Evolutionary conservation across 2,888 invertebrate species (phyloP), one percentile per base, ranked within the genome.

Genomic region (Steinernema carpocapsae): DNA sequence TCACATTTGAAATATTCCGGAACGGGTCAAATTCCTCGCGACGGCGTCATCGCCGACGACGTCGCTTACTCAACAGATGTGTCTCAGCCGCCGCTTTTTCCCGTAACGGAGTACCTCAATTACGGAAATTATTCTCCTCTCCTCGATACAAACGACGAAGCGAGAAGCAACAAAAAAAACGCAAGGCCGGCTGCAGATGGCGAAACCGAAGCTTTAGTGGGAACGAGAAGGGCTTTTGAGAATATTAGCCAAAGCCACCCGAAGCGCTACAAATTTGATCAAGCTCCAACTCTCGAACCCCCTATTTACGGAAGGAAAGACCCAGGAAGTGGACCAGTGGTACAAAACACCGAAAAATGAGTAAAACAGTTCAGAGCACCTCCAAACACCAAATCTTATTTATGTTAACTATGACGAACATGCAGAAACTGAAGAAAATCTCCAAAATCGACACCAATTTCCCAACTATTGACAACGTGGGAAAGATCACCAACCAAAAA

Each of bases 181-280:
- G 19, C 48, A 14, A 1, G 22, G 64, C 14, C 17, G 4, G 64
- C 32, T 32, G 32, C 64, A 64, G 64, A 29, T 64, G 64, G 64
- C 64, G 32, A 1, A 52, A 52, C 52, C 52, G 52, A 12, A 24
- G 52, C 52, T 22, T 22, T n/a, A 19, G n/a, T n/a, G 48, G 48
- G 48, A 24, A 12, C 1, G 52, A 24, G 24, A 64, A 64, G 64
- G 64, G 64, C 64, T 64, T 64, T 64, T n/a, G 64, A 64, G 64
- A 64, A 64, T 64, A 64, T 64, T 64, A 64, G 64, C 64, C 64
- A 24, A 4, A 6, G 64, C 32, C 17, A 29, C 32, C 64, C 64
- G 64, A 64, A 64, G 64, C 64, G 64, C 64, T 64, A 64, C 64
- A 64, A 64, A 64, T 64, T 64, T n/a, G 64, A 64, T 64, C 52